A percentile compares a stretch with the other conserved stretches of the same genome.
phyloP scores from a whole-genome alignment of 2,888 invertebrate species.

The Cosmopolites sordidus region DNA sequence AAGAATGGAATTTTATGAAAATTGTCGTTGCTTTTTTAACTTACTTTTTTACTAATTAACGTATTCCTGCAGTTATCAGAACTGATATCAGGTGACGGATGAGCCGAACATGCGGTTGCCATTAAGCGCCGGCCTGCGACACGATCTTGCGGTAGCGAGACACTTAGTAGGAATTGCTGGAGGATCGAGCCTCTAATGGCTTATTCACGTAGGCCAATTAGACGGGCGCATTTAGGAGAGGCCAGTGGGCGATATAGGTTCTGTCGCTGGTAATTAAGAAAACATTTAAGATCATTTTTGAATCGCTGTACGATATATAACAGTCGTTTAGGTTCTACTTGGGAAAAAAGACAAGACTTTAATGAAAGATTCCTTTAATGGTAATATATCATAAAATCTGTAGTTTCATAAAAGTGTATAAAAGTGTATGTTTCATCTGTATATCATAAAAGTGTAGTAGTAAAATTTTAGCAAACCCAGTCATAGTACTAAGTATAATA shows the following conservation, averaged over 20 bases:
- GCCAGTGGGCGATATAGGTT: constrained; percentile 24
- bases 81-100: constrained; percentile 44
- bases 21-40: neutral
- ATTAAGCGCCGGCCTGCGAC: constrained; percentile 46
- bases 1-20: neutral
- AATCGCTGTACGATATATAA: neutral
- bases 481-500: too few species aligned
- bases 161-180: constrained; percentile 27
- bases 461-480: too few species aligned
- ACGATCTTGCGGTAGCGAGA: constrained; percentile 38
- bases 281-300: constrained; percentile 17
- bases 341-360: neutral
- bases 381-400: too few species aligned
- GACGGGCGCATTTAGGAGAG: constrained; percentile 24
- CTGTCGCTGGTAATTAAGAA: constrained; percentile 26
- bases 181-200: constrained; percentile 27
- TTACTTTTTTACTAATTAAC: constrained; percentile 26
- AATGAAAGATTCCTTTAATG: neutral
- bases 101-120: constrained; percentile 46
- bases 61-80: constrained; percentile 33
- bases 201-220: constrained; percentile 30
- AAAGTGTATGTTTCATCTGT: too few species aligned
- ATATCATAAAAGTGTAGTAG: too few species aligned
- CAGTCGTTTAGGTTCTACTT: neutral
- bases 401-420: too few species aligned